Conservation (phyloP, 2,113 vertebrate species). For the Seriola aureovittata region DNA sequence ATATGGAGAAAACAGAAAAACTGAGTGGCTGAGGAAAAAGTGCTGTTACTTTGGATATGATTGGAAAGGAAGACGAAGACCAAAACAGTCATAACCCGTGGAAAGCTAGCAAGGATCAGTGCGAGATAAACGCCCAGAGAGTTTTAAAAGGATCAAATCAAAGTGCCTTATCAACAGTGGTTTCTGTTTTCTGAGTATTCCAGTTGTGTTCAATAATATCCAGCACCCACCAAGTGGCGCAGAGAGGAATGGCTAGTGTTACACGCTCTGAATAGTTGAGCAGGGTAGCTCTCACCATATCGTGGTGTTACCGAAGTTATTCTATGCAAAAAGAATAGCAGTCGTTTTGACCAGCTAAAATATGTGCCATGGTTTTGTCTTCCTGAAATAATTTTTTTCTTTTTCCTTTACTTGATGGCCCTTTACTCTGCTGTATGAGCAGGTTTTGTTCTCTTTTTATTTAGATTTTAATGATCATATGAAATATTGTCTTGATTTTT, state of each 20-base stretch:
- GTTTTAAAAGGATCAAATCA: conserved; percentile 70
- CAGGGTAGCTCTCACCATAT: conserved; percentile 62
- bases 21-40: conserved; percentile 59
- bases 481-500: conserved; percentile 70
- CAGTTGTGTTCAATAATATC: conserved; percentile 83
- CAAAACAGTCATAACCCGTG: conserved; percentile 71
- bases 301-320: conserved; percentile 79
- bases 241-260: conserved; percentile 73
- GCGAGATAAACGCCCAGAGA: conserved; percentile 45
- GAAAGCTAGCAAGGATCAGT: conserved; percentile 54
- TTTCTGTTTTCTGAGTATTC: conserved; percentile 84
- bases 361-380: conserved; percentile 89
- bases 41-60: conserved; percentile 79
- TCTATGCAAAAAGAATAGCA: conserved; percentile 89
- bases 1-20: conserved; percentile 36
- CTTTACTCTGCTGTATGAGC: conserved; percentile 75
- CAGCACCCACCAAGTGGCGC: conserved; percentile 80
- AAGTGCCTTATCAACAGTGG: conserved; percentile 88
- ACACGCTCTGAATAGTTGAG: conserved; percentile 62
- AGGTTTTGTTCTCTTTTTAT: conserved; percentile 67
- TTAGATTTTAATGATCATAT: conserved; percentile 72
- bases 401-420: conserved; percentile 66
- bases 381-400: conserved; percentile 78
- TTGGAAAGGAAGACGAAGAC: conserved; percentile 79
- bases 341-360: conserved; percentile 87